Conservation (phyloP, 23 tunicate genomes). For the Clavelina lepadiformis region DNA sequence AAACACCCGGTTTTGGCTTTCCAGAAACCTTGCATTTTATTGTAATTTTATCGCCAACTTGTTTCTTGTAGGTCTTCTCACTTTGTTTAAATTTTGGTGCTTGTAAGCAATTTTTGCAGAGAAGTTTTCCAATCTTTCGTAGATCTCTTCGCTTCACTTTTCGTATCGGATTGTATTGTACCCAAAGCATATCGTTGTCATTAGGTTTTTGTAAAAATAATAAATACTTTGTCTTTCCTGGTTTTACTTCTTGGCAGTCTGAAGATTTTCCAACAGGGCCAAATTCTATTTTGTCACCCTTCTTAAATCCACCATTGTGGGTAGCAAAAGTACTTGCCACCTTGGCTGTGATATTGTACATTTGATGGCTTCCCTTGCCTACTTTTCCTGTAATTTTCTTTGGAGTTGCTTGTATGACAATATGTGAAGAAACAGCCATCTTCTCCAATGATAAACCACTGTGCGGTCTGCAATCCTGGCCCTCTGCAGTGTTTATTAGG, state of each 20-base stretch:
- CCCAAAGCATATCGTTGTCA: background rate
- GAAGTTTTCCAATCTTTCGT: background rate
- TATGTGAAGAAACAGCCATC: no score
- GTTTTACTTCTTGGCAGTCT: conserved; percentile 1
- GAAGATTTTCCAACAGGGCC: conserved; percentile 11
- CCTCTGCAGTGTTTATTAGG: no score
- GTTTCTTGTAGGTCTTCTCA: background rate
- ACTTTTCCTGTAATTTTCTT: no score
- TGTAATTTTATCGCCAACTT: conserved; percentile 8
- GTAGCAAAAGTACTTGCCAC: conserved; percentile 2
- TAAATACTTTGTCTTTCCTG: background rate
- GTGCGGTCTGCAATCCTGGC: no score
- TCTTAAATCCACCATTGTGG: background rate
- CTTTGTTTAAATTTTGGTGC: conserved; percentile 18
- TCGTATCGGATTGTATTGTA: conserved; percentile 10
- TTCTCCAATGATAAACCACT: no score
- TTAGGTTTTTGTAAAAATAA: conserved; percentile 6
- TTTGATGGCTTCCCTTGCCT: no score
- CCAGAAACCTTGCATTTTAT: conserved; percentile 25
- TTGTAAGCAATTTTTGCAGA: conserved; percentile 18
- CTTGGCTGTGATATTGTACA: conserved; percentile 6
- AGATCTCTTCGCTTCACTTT: conserved; percentile 1
- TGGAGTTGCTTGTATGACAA: no score
- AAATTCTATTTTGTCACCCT: background rate
- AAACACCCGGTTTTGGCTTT: conserved; percentile 11